Conservation (phyloP, 2,888 invertebrate species). For the Drosophila anomalata region DNA sequence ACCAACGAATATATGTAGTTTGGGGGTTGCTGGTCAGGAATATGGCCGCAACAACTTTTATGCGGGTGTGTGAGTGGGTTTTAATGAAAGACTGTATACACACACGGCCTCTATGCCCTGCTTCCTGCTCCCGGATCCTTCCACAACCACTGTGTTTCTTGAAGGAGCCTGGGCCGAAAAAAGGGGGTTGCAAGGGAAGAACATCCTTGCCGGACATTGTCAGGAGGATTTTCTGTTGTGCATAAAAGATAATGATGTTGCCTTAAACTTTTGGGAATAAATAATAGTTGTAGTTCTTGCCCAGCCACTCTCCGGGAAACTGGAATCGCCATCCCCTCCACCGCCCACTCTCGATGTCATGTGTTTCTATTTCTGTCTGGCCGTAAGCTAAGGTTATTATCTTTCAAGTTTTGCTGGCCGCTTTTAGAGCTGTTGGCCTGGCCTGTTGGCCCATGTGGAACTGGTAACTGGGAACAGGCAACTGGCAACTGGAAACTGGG, state of each 20-base stretch:
- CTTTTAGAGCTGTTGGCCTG: slow-evolving; percentile 49
- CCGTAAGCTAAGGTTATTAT: slow-evolving; percentile 79
- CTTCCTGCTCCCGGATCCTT: slow-evolving; percentile 2
- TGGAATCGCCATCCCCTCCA: background rate
- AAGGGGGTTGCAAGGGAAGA: slow-evolving; percentile 28
- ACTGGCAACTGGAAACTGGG: slow-evolving; percentile 15
- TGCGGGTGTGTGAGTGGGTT: slow-evolving; percentile 60
- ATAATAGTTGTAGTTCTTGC: slow-evolving; percentile 75
- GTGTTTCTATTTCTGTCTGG: slow-evolving; percentile 41
- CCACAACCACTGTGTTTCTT: slow-evolving; percentile 34
- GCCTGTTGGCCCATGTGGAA: slow-evolving; percentile 52
- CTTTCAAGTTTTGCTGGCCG: slow-evolving; percentile 74
- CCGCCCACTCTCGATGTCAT: slow-evolving; percentile 14
- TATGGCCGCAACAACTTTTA: slow-evolving; percentile 72
- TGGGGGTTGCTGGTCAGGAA: slow-evolving; percentile 61
- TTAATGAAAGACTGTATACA: slow-evolving; percentile 56
- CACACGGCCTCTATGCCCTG: slow-evolving; percentile 5
- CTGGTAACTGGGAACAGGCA: slow-evolving; percentile 18
- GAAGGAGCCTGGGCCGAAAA: slow-evolving; percentile 32
- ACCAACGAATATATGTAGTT: slow-evolving; percentile 26
- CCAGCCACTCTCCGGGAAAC: slow-evolving; percentile 13
- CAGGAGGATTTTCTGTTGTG: slow-evolving; percentile 54
- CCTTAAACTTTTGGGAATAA: slow-evolving; percentile 82
- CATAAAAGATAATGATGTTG: slow-evolving; percentile 83
- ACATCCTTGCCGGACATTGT: slow-evolving; percentile 43